Percentiles rank a stretch among this genome's conserved stretches.
These are phyloP conservation scores for Pantelozetes paolii DNA, from an alignment of 2,888 invertebrate genomes.

Conservation along the genomic window DNA sequence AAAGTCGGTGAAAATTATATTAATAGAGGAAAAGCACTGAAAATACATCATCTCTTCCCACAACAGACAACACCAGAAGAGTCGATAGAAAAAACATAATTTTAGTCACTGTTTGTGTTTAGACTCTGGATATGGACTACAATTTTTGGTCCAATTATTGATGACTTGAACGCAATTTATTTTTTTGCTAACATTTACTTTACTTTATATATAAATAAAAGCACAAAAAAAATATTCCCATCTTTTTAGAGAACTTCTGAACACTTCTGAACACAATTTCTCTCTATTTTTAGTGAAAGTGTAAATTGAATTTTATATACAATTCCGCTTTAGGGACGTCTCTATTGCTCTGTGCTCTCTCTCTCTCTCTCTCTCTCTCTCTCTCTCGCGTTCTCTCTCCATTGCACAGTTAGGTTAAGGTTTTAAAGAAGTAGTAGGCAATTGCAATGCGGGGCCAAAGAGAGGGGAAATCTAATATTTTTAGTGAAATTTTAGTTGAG, in stretches of 20 bases:
- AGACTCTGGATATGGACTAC: constrained; percentile 30
- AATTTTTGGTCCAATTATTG: constrained; percentile 33
- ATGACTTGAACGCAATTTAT: constrained; percentile 29
- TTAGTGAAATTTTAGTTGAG: neutral
- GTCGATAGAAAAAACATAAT: too few relatives aligned
- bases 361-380: too few relatives aligned
- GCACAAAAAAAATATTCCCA: constrained; percentile 5
- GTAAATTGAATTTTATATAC: constrained; percentile 32
- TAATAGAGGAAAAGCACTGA: neutral
- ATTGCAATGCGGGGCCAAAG: neutral
- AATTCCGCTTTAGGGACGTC: constrained; percentile 27
- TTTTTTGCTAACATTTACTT: constrained; percentile 4
- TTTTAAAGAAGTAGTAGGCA: constrained; percentile 15
- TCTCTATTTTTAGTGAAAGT: neutral
- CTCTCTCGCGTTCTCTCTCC: neutral
- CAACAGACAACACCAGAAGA: neutral
- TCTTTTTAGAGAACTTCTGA: neutral
- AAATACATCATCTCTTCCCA: neutral
- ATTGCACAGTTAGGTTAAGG: neutral
- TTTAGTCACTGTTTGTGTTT: neutral
- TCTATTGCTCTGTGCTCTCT: neutral
- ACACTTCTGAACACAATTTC: constrained; percentile 5
- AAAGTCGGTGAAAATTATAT: neutral
- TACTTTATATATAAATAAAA: constrained; percentile 14
- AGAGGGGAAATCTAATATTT: constrained; percentile 32